Conservation (phyloP, 2,113 vertebrate species). For the Tapirus terrestris region DNA sequence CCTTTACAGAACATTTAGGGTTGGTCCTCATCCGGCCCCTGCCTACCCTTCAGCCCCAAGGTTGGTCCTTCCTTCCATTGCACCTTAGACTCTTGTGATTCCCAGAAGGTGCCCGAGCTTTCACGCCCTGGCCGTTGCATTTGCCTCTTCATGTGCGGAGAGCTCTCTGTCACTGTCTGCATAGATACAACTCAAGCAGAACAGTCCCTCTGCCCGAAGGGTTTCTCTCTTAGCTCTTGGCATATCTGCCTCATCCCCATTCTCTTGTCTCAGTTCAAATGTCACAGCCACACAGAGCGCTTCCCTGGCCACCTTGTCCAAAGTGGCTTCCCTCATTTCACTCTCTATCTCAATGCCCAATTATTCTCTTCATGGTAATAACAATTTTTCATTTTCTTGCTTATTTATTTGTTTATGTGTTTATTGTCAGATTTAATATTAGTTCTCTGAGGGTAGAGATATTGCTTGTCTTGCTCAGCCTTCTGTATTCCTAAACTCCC, state of each 20-base stretch:
- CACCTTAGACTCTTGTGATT: neutral
- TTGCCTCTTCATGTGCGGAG: neutral
- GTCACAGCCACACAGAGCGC: neutral
- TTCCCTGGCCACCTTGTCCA: neutral
- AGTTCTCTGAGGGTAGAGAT: neutral
- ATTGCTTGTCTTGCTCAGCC: neutral
- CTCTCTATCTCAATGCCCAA: neutral
- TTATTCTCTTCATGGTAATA: neutral
- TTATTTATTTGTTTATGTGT: neutral
- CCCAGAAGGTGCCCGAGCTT: neutral
- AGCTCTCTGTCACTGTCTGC: neutral
- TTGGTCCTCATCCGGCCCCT: neutral
- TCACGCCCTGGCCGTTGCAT: neutral
- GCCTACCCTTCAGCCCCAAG: fast-evolving
- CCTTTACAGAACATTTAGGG: neutral
- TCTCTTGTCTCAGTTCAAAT: neutral
- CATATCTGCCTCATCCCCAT: neutral
- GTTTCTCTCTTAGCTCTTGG: neutral
- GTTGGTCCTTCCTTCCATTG: fast-evolving
- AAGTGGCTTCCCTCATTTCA: neutral
- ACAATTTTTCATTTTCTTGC: neutral
- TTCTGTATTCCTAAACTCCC: neutral
- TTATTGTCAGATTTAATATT: neutral
- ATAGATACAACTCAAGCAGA: neutral
- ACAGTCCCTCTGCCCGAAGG: neutral